Evolutionary conservation across 2,113 vertebrate species (phyloP).

Genomic region (Nyctereutes procyonoides): DNA sequence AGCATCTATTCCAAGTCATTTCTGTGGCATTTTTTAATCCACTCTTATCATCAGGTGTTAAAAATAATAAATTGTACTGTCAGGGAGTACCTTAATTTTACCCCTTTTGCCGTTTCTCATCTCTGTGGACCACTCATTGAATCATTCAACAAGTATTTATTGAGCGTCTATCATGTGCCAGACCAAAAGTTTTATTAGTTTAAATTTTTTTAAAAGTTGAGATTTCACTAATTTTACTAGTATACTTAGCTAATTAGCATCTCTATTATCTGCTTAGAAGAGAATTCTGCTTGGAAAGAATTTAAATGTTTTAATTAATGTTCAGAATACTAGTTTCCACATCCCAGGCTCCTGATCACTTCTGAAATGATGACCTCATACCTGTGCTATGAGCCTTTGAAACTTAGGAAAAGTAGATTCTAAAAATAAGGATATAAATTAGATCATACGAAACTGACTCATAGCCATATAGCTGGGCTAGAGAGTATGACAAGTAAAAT

Average conservation of each 20-base stretch:
- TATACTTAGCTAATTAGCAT: background rate
- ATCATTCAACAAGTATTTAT: background rate
- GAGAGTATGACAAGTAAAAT: background rate
- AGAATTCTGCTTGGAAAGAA: background rate
- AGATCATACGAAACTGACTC: background rate
- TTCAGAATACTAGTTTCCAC: slow-evolving; percentile 2
- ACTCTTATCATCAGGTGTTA: background rate
- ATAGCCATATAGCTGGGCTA: background rate
- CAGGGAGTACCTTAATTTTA: background rate
- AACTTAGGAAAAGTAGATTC: background rate
- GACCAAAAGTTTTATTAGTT: background rate
- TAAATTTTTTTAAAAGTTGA: background rate
- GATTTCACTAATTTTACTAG: slow-evolving; percentile 18
- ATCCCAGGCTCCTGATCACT: background rate
- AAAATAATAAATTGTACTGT: background rate
- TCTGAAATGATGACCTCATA: slow-evolving; percentile 4
- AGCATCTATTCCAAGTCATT: background rate
- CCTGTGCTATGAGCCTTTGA: background rate
- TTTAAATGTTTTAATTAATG: slow-evolving; percentile 24
- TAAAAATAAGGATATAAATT: slow-evolving; percentile 23
- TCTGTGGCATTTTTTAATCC: background rate
- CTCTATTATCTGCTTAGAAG: slow-evolving; percentile 14
- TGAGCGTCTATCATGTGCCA: background rate
- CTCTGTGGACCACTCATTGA: background rate
- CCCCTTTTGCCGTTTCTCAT: background rate